phyloP scores from a whole-genome alignment of 2,113 vertebrate species.

The Percopsis transmontana region DNA sequence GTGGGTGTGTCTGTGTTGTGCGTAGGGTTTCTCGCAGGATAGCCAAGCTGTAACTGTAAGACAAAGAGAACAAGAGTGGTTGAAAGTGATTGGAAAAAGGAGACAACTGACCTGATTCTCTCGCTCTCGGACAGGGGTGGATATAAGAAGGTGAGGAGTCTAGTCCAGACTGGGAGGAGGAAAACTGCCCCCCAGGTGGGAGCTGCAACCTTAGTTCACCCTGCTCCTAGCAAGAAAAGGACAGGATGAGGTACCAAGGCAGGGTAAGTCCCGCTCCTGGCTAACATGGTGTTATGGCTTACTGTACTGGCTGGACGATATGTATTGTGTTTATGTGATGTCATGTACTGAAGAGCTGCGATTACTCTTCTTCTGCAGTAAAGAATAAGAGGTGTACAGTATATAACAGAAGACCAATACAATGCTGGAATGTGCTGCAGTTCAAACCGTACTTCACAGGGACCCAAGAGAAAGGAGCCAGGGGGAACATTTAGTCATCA shows the following conservation, averaged over 20 bases:
- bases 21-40: constrained; percentile 25
- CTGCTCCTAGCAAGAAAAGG: constrained; percentile 39
- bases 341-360: neutral
- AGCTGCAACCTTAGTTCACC: constrained; percentile 30
- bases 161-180: constrained; percentile 48
- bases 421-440: neutral
- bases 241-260: constrained; percentile 75
- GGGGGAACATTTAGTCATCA: constrained; percentile 52
- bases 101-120: constrained; percentile 23
- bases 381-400: constrained; percentile 1
- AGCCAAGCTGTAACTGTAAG: constrained; percentile 27
- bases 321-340: neutral
- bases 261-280: constrained; percentile 63
- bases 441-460: neutral
- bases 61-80: constrained; percentile 26
- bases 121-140: constrained; percentile 42
- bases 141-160: constrained; percentile 47
- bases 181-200: constrained; percentile 35
- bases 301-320: neutral
- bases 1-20: constrained; percentile 9
- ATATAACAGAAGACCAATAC: neutral
- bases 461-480: constrained; percentile 24
- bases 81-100: constrained; percentile 31
- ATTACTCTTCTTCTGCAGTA: constrained; percentile 7
- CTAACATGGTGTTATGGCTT: constrained; percentile 28